Percentiles rank a stretch among this genome's conserved stretches.
Conservation (phyloP, 2,797 vertebrate species). For the Valencia hispanica region DNA sequence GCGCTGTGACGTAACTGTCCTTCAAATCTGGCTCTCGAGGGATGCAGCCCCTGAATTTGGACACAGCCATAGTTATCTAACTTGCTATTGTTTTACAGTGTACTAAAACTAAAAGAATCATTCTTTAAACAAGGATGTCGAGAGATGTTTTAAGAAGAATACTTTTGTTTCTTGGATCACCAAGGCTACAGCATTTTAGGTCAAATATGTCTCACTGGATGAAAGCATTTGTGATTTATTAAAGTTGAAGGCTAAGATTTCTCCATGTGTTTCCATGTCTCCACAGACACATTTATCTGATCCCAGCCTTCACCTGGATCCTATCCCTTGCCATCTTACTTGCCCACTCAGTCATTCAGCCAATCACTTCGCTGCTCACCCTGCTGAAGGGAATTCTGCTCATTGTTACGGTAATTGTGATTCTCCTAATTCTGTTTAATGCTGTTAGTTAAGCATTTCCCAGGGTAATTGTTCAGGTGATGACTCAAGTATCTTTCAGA, state of each 20-base stretch:
- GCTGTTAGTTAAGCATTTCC: background rate
- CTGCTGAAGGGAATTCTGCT: constrained; percentile 78
- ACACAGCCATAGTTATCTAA: too few species aligned
- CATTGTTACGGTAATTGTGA: constrained; percentile 73
- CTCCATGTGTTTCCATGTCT: constrained; percentile 7
- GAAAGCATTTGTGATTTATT: background rate
- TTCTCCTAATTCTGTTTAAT: background rate
- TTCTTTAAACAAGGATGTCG: background rate
- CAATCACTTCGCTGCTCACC: constrained; percentile 77
- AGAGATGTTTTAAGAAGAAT: background rate
- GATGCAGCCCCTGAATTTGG: too few species aligned
- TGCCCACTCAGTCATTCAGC: constrained; percentile 76
- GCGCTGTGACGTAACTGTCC: too few species aligned
- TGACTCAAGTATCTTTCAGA: background rate
- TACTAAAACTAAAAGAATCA: background rate
- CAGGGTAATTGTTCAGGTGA: background rate
- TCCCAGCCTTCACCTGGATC: constrained; percentile 79
- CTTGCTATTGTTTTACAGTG: too few species aligned
- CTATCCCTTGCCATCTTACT: constrained; percentile 76
- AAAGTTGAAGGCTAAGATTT: background rate
- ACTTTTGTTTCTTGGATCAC: background rate
- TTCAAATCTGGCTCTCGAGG: too few species aligned
- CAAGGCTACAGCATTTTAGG: background rate
- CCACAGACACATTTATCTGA: constrained; percentile 75
- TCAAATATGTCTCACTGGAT: background rate